These are phyloP conservation scores for Rhyzopertha dominica DNA, from an alignment of 1,140 invertebrate species.

Conservation along the genomic window DNA sequence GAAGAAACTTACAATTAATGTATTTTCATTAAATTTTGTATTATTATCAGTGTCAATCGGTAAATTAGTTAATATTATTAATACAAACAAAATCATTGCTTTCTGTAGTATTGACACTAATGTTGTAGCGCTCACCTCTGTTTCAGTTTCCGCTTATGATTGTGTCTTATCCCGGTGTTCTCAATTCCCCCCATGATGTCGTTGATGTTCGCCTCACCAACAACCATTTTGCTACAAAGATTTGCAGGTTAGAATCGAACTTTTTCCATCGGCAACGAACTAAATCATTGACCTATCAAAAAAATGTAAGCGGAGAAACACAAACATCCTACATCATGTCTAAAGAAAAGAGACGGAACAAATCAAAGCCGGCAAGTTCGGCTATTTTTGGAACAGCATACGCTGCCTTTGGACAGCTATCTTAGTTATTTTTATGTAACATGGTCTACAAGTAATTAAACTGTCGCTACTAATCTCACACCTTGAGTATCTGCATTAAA, in stretches of 20 bases:
- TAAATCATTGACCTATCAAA: not conserved
- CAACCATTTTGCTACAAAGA: conserved; percentile 60
- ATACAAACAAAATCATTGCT: too few relatives aligned
- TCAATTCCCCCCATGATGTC: conserved; percentile 83
- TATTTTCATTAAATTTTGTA: too few relatives aligned
- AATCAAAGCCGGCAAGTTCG: not conserved
- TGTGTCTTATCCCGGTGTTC: conserved; percentile 72
- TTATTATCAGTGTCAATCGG: too few relatives aligned
- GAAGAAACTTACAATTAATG: too few relatives aligned
- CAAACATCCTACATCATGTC: not conserved
- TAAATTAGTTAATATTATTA: too few relatives aligned
- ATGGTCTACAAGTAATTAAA: too few relatives aligned
- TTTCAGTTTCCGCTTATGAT: conserved; percentile 73
- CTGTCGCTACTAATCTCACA: too few relatives aligned
- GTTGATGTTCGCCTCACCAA: conserved; percentile 65
- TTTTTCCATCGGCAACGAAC: not conserved
- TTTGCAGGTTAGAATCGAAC: not conserved
- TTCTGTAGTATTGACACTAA: too few relatives aligned
- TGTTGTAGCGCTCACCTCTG: conserved; percentile 72
- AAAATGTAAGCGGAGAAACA: not conserved
- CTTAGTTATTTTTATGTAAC: too few relatives aligned
- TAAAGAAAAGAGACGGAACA: not conserved
- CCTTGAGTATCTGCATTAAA: too few relatives aligned
- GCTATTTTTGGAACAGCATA: too few relatives aligned
- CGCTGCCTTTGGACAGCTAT: too few relatives aligned